Percentiles rank a stretch among this genome's conserved stretches.
These are phyloP conservation scores for Metaphire vulgaris DNA, from an alignment of 1,140 invertebrate genomes.

Conservation along the genomic window DNA sequence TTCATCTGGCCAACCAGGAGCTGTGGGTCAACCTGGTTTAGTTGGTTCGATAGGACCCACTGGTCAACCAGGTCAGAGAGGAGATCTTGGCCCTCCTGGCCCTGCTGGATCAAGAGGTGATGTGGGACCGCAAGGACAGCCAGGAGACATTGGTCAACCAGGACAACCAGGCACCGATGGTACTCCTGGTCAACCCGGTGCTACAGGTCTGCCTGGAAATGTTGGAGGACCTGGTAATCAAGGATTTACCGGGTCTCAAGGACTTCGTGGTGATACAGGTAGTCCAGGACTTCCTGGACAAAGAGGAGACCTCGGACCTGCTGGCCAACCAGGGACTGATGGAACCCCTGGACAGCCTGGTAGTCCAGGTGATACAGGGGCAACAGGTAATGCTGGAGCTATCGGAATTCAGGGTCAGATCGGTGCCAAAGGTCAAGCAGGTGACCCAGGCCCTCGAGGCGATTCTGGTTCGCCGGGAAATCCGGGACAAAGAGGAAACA, in stretches of 20 bases:
- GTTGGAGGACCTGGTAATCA: conserved; percentile 11
- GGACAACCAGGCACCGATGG: conserved; percentile 10
- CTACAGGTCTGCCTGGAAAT: not conserved
- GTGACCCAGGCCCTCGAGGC: not conserved
- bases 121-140: not conserved
- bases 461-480: not conserved
- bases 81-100: not conserved
- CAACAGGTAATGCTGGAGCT: conserved; percentile 12
- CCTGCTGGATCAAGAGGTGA: not conserved
- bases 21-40: conserved; percentile 16
- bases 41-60: conserved; percentile 6
- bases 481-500: not conserved
- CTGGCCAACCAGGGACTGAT: conserved; percentile 11
- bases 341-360: conserved; percentile 21
- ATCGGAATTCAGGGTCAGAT: conserved; percentile 14
- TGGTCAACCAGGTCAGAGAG: conserved; percentile 13
- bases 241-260: conserved; percentile 19
- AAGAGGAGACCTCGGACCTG: conserved; percentile 17
- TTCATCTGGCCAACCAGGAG: conserved; percentile 13
- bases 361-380: not conserved
- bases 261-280: conserved; percentile 15
- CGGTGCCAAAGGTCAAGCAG: not conserved
- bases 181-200: conserved; percentile 14
- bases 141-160: not conserved
- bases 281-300: conserved; percentile 16